Conservation (phyloP, 1,140 invertebrate genomes). For the Tetramorium parvispinum region DNA sequence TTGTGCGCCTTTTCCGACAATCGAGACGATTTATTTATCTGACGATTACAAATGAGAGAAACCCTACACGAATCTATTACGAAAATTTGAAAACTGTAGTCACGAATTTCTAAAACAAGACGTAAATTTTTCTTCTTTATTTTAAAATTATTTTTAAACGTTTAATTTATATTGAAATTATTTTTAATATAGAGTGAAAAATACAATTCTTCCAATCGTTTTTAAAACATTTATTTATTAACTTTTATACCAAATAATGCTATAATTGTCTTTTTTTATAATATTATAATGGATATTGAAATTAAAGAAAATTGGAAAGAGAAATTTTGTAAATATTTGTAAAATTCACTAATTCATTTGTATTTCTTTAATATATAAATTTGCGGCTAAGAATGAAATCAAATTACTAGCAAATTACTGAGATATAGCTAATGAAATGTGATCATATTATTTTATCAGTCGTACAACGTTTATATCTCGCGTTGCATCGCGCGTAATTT, state of each 20-base stretch:
- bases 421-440: not conserved
- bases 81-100: not conserved
- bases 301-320: not conserved
- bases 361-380: not conserved
- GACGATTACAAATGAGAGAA: not conserved
- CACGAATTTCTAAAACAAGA: not conserved
- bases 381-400: not conserved
- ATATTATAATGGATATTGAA: not conserved
- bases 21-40: constrained; percentile 38
- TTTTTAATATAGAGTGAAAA: not conserved
- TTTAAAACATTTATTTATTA: not conserved
- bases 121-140: not conserved
- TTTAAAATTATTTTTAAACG: not conserved
- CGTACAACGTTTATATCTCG: constrained; percentile 11
- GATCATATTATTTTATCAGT: constrained; percentile 24
- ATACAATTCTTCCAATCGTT: not conserved
- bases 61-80: not conserved
- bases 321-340: not conserved
- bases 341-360: not conserved
- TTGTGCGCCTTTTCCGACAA: constrained; percentile 31
- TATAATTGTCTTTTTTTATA: not conserved
- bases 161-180: not conserved
- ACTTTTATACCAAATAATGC: not conserved
- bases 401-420: constrained; percentile 54
- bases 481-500: constrained; percentile 44